Evolutionary conservation across 2,888 invertebrate genomes (phyloP).

Genomic region (Phengaris arion): DNA sequence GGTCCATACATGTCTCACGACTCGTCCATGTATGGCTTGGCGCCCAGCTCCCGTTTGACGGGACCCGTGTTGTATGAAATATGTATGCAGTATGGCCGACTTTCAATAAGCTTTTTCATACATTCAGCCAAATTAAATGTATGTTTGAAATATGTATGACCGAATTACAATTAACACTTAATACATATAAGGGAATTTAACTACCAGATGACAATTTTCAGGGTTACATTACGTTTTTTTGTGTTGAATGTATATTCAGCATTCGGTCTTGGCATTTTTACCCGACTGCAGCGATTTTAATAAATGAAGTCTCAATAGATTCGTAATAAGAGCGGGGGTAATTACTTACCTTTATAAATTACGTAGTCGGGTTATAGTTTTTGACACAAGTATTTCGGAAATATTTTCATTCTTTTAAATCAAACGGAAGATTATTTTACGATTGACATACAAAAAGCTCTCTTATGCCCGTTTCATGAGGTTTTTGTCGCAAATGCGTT

Average conservation of each 20-base stretch:
- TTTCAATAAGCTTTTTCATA: background rate
- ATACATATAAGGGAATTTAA: background rate
- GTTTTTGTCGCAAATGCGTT: too few species aligned
- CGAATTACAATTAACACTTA: background rate
- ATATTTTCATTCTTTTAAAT: too few species aligned
- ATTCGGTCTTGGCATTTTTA: background rate
- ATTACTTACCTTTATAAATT: too few species aligned
- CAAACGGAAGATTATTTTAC: too few species aligned
- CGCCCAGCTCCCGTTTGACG: conserved; percentile 16
- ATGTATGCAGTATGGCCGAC: background rate
- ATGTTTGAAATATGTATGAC: background rate
- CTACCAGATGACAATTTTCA: background rate
- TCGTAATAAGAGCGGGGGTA: too few species aligned
- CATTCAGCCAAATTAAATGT: background rate
- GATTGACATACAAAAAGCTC: too few species aligned
- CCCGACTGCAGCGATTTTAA: background rate
- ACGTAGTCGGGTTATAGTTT: too few species aligned
- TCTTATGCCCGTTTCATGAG: too few species aligned
- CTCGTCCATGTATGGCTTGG: conserved; percentile 7
- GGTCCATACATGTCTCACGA: conserved; percentile 11
- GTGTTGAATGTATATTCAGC: background rate
- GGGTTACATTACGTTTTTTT: background rate
- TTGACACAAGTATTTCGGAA: too few species aligned
- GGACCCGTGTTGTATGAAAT: background rate
- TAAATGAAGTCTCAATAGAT: background rate